Base-by-base conservation (phyloP, 2,113 vertebrate genomes). In the Plecturocebus donacophilus region DNA sequence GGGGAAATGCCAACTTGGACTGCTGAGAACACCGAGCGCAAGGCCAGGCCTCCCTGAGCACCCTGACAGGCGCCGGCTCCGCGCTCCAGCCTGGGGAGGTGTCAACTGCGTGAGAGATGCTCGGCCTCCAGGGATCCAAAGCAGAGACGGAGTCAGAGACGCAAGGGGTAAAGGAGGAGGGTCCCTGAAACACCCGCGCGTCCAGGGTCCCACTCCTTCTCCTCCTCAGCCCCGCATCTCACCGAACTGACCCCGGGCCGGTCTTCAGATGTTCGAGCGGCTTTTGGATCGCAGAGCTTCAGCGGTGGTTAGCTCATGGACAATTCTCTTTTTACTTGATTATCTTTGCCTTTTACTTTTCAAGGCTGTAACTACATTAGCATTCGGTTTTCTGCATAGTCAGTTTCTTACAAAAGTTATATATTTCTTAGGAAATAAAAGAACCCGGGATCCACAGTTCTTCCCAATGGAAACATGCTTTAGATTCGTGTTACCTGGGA, bases 1-100 rank as follows among this genome's bases (percentile, higher is more conserved):
- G 16, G 73, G 94, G 45, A 14, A 85, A 85, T 90, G 82, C 45
- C 82, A 80, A 40, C 61, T 87, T 90, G 90, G 88, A 88, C 96
- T 85, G 79, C 70, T 64, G 30, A 70, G 90, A 79, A 87, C 52
- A 58, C 35, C 75, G 42, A 3, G 45, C 11, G 83, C 49, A 68
- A 79, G 87, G 66, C 47, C 40, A 30, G 89, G 80, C 52, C 76
- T 42, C 21, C 27, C 40, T 7, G 25, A 52, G 49, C 23, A 27
- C 56, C 21, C 30, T 45, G 70, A 49, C 89, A 40, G 81, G 49
- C 47, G 61, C 56, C 14, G 11, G 20, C 61, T 82, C 73, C 32
- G 17, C 20, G 9, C 84, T 75, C 21, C 76, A 83, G 49, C 38
- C 61, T 25, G 56, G 71, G 54, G 27, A 4, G 77, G 20, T 77